A percentile compares a stretch with the other conserved stretches of the same genome.
Evolutionary conservation across 2,888 invertebrate species (phyloP).

Genomic region (Cosmorhoe ocellata): DNA sequence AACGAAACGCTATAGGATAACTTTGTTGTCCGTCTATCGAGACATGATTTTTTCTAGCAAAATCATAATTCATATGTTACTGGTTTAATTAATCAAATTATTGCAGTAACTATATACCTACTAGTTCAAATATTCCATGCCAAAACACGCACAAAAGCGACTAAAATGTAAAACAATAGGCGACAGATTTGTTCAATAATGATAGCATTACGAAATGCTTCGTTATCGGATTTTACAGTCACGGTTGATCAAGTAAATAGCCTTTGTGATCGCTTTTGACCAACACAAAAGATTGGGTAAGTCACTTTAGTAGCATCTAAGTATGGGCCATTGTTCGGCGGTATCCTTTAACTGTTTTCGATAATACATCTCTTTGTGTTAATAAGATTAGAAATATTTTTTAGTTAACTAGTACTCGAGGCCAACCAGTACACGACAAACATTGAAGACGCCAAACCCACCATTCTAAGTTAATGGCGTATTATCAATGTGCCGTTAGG

Average conservation of each 20-base stretch:
- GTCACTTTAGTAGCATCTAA: constrained; percentile 46
- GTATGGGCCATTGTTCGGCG: constrained; percentile 46
- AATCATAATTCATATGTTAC: too few species aligned
- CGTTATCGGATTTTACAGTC: constrained; percentile 44
- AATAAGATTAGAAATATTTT: constrained; percentile 49
- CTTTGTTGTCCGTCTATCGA: too few species aligned
- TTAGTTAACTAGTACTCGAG: constrained; percentile 61
- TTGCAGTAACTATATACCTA: too few species aligned
- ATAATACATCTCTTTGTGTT: constrained; percentile 38
- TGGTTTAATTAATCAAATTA: too few species aligned
- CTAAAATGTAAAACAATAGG: constrained; percentile 18
- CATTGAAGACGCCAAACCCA: constrained; percentile 49
- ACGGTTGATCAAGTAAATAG: constrained; percentile 40
- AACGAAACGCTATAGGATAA: too few species aligned
- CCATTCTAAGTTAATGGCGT: constrained; percentile 63
- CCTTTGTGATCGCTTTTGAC: constrained; percentile 31
- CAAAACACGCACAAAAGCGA: too few species aligned
- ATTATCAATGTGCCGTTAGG: constrained; percentile 66
- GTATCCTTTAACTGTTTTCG: constrained; percentile 38
- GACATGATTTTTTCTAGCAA: too few species aligned
- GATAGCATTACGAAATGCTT: constrained; percentile 34
- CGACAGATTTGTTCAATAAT: constrained; percentile 13
- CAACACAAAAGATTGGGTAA: constrained; percentile 52
- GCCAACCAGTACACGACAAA: constrained; percentile 60
- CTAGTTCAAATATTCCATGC: too few species aligned